Base-by-base conservation (phyloP, 2,888 invertebrate species). In the Thecophora atra region DNA sequence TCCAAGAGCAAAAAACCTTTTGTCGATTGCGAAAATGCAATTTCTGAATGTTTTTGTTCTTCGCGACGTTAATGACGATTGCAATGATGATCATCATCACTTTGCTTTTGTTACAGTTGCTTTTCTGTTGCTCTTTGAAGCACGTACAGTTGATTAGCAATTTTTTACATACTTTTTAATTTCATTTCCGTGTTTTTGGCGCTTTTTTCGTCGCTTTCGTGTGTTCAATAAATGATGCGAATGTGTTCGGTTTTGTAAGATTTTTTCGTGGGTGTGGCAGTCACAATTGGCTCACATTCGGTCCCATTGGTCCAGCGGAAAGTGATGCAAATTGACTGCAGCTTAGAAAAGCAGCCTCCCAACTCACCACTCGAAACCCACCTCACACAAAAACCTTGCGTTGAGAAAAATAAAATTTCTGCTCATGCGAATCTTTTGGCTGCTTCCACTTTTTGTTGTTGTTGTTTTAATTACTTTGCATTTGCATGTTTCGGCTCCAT, bases 101-200 rank as follows among this genome's bases (percentile, higher is more conserved):
- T n/a, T 52, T 52, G 65, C 17, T 62, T n/a, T 19, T 58, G 72
- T 72, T 72, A 47, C 8, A 63, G 52, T 76, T 54, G 52, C 28
- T 58, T 52, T 58, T 68, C 37, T 69, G 37, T 47, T 65, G 56
- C 6, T 73, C 64, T 52, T 6, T 30, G 26, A 52, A 67, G 51
- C 56, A 56, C 67, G 56, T 67, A 37, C 67, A 67, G 54, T 67
- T 56, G 67, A 67, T 67, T 67, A 67, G 67, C 67, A 54, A 67
- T 47, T 56, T 66, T 54, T 60, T 30, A 28, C 4, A 19, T 5
- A 37, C 11, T 37, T 37, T 37, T 37, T 37, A 37, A 37, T 37
- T 28, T 37, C 19, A 30, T 62, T 28, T 28, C 37, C 19, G 52
- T 52, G 52, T 52, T 17, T 54, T 19, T 54, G 11, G 21, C 21